Conservation (phyloP, 2,797 vertebrate species). For the Glyptemys insculpta region DNA sequence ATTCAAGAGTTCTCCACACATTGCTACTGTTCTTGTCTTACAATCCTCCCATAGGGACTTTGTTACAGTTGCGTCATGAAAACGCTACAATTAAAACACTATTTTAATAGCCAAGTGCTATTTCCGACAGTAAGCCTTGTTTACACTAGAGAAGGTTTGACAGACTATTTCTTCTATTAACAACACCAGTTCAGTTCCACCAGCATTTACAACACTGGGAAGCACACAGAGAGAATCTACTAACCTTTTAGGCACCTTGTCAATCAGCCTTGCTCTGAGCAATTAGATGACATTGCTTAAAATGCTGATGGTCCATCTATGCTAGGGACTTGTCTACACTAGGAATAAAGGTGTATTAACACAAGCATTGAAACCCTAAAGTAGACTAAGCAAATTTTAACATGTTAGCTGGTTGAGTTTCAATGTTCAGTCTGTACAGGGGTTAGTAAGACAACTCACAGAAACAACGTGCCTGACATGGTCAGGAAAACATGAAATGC, state of each 20-base stretch:
- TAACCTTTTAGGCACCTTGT: neutral
- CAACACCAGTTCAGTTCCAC: neutral
- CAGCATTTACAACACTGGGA: neutral
- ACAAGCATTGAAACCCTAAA: neutral
- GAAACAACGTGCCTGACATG: neutral
- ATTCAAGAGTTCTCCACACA: no score
- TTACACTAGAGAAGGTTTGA: neutral
- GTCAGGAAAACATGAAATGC: neutral
- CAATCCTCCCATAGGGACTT: no score
- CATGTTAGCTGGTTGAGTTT: neutral
- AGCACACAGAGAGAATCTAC: neutral
- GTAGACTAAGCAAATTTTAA: neutral
- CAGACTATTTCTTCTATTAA: neutral
- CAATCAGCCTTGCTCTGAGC: neutral
- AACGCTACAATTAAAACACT: no score
- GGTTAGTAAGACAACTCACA: neutral
- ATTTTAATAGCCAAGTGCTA: no score
- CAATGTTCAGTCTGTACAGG: neutral
- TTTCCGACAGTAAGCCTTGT: neutral
- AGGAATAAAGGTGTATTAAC: no score
- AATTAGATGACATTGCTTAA: neutral
- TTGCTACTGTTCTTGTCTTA: no score
- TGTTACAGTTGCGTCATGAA: no score
- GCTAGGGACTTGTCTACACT: neutral
- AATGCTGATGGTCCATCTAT: neutral